phyloP scores from a whole-genome alignment of 2,888 invertebrate genomes.

The Hoplodrina blanda region DNA sequence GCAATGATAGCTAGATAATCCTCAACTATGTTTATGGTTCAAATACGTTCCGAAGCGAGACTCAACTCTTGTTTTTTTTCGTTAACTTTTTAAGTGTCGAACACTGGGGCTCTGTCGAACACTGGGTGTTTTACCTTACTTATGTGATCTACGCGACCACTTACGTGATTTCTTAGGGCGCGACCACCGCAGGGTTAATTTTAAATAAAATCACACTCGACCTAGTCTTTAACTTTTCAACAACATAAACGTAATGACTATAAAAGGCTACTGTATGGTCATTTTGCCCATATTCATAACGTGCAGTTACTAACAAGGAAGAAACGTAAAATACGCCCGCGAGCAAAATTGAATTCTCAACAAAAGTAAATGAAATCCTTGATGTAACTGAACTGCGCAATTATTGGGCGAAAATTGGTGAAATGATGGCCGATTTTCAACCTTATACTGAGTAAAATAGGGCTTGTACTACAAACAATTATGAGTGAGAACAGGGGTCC shows the following conservation, averaged over 20 bases:
- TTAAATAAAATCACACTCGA: too few species aligned
- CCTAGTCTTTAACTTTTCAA: slow-evolving; percentile 4
- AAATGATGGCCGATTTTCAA: slow-evolving; percentile 5
- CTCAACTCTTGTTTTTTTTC: too few species aligned
- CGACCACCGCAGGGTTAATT: too few species aligned
- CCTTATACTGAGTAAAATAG: rapidly evolving
- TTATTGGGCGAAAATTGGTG: slow-evolving; percentile 28
- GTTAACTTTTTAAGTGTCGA: too few species aligned
- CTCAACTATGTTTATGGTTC: too few species aligned
- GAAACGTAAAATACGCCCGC: slow-evolving; percentile 46
- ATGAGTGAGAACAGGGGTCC: background rate
- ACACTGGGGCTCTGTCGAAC: too few species aligned
- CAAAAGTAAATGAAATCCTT: slow-evolving; percentile 28
- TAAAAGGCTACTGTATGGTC: slow-evolving; percentile 27
- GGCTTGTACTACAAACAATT: background rate
- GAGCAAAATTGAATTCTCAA: slow-evolving; percentile 50
- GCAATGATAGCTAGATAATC: too few species aligned
- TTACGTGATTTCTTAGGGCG: too few species aligned
- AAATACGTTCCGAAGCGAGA: too few species aligned
- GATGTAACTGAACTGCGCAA: slow-evolving; percentile 38
- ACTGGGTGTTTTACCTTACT: too few species aligned
- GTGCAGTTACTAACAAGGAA: slow-evolving; percentile 42
- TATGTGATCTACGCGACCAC: too few species aligned
- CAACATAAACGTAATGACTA: slow-evolving; percentile 15
- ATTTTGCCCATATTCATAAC: slow-evolving; percentile 17